Conservation (phyloP, 2,888 invertebrate species). For the Callosobruchus maculatus region DNA sequence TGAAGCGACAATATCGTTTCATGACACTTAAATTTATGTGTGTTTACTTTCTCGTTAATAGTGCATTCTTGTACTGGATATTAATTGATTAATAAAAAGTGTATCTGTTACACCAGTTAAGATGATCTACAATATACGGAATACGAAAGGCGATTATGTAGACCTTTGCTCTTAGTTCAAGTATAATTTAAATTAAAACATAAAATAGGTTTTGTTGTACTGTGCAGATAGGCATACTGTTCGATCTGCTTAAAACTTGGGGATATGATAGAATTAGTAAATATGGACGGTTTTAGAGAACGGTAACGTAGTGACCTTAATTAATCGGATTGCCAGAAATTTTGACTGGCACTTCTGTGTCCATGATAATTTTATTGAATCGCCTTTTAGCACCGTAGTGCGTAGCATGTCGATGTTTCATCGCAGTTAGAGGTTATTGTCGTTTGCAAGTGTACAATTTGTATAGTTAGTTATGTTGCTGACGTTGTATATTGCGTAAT, state of each 20-base stretch:
- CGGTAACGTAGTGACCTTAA: neutral
- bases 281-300: neutral
- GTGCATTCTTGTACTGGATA: neutral
- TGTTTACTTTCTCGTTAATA: neutral
- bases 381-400: neutral
- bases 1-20: neutral
- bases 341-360: neutral
- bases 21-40: neutral
- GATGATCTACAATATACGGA: too few species aligned
- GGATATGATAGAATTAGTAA: neutral
- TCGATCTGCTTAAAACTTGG: neutral
- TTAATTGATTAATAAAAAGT: too few species aligned
- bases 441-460: neutral
- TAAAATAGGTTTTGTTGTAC: too few species aligned
- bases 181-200: neutral
- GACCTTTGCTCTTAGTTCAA: too few species aligned
- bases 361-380: neutral
- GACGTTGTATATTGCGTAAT: neutral
- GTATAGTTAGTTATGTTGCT: neutral
- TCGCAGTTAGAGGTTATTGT: neutral
- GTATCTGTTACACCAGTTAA: too few species aligned
- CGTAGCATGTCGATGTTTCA: neutral
- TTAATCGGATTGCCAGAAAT: neutral
- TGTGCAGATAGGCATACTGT: too few species aligned
- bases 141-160: too few species aligned